phyloP scores from a whole-genome alignment of 2,113 vertebrate species.

The Perognathus longimembris region DNA sequence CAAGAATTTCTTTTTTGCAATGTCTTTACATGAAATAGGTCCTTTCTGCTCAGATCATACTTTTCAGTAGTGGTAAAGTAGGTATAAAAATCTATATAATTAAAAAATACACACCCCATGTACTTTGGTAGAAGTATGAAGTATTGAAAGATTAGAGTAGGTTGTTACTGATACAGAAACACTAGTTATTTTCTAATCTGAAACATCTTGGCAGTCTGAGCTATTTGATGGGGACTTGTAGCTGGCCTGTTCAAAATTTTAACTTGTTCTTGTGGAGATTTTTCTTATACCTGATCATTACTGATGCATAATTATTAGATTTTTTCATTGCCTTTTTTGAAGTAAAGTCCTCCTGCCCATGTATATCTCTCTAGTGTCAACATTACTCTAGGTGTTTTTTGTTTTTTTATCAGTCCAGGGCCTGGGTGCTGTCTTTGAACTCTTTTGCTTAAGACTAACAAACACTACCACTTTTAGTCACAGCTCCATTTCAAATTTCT shows the following conservation, averaged over 20 bases:
- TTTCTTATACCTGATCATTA: neutral
- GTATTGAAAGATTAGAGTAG: neutral
- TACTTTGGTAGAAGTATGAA: neutral
- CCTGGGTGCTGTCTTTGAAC: no score
- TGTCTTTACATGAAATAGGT: constrained; percentile 9
- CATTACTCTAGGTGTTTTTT: no score
- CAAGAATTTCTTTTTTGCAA: constrained; percentile 28
- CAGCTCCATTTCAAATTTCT: no score
- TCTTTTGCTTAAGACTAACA: no score
- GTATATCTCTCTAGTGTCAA: neutral
- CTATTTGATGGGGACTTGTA: neutral
- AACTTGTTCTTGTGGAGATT: constrained; percentile 1
- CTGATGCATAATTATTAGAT: neutral
- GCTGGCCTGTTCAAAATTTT: neutral
- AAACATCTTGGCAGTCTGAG: neutral
- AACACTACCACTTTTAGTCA: no score
- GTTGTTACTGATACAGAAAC: neutral
- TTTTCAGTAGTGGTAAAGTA: neutral
- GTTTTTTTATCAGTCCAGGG: no score
- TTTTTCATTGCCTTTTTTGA: neutral
- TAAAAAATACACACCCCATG: neutral
- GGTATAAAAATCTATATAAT: neutral
- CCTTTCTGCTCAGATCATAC: constrained; percentile 1
- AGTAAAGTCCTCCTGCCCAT: neutral
- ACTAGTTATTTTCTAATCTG: no score